Evolutionary conservation across 2,888 invertebrate genomes (phyloP), one percentile per base, ranked within the genome.

Genomic region (Limnephilus marmoratus): DNA sequence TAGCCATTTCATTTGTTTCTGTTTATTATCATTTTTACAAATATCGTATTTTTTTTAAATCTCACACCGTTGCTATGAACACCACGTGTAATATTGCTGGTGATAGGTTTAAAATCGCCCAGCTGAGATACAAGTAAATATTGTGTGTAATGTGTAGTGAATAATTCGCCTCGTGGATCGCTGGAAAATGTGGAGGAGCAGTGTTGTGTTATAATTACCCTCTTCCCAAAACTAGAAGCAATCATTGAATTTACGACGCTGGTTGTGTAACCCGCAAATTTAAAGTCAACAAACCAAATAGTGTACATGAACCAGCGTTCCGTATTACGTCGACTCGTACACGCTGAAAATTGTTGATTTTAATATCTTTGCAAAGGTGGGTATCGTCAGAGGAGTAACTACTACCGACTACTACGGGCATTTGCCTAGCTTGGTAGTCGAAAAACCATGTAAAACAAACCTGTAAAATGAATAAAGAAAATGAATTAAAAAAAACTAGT

Each of bases 231-330:
- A 41, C 18, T n/a, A 34, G 41, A n/a, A 41, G n/a, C 37, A 85
- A 85, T 85, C n/a, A 34, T 41, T 85, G 45, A 41, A 85, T 41
- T 45, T 85, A 85, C 41, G 34, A 34, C 9, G 37, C 24, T 85
- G 18, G 85, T 85, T 85, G n/a, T 13, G 34, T 29, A 31, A 31
- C 85, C 41, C 37, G 41, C 24, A n/a, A 41, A 41, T n/a, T 85
- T 85, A 85, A 85, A 85, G 45, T 85, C 85, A 85, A 85, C 85
- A 85, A 85, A 83, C 34, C 82, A 34, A 83, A 37, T 83, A 34
- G 34, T 18, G 82, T 24, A 83, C 82, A 34, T 13, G 34, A 15
- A 31, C 34, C 9, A 24, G 18, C 9, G 9, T n/a, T 68, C 7
- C 68, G 68, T n/a, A 68, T 68, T 68, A 68, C 68, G n/a, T 7